Base-by-base conservation (phyloP, 2,113 vertebrate genomes). In the Hipposideros armiger region DNA sequence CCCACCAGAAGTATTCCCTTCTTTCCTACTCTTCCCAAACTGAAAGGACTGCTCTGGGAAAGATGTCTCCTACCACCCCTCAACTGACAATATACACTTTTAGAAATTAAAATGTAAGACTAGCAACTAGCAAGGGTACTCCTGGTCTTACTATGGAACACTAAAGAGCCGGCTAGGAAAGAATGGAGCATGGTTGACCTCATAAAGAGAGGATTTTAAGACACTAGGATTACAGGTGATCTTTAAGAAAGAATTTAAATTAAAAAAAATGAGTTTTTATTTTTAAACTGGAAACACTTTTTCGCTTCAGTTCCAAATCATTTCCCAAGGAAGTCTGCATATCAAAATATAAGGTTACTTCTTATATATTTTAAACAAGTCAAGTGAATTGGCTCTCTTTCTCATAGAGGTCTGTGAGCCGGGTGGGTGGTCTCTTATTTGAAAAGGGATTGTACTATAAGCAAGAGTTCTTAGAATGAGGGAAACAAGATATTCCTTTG, bases 91-190 rank as follows among this genome's bases (percentile, higher is more conserved):
- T 60, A 97, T 60, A 97, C 94, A 81, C 6, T 30, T 88, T 56
- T 96, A 98, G 97, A 87, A 98, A 94, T 78, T 70, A 97, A 96
- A 97, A 96, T 4, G 80, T 91, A 97, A 97, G 97, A 95, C 50
- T 91, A 97, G 98, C 80, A 62, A 85, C 30, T 92, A 96, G 98
- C 84, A 80, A 78, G 78, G 22, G 67, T 97, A 81, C 28, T 89
- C 77, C 0, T 14, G 28, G 26, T 92, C 90, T 91, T 62, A 77
- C 72, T 78, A 56, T 73, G 70, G 62, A 97, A 97, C 97, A 96
- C 90, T 30, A 90, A 92, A 94, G 24, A 92, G 2, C 36, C 91
- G 87, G 90, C 94, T 7, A 88, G 52, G 62, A 58, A 91, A 94
- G 58, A 13, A 73, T 24, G 72, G 36, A 87, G 87, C 60, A 92